Evolutionary conservation across 1,140 invertebrate species (phyloP), one percentile per base, ranked within the genome.

Genomic region (Drosophila eugracilis): DNA sequence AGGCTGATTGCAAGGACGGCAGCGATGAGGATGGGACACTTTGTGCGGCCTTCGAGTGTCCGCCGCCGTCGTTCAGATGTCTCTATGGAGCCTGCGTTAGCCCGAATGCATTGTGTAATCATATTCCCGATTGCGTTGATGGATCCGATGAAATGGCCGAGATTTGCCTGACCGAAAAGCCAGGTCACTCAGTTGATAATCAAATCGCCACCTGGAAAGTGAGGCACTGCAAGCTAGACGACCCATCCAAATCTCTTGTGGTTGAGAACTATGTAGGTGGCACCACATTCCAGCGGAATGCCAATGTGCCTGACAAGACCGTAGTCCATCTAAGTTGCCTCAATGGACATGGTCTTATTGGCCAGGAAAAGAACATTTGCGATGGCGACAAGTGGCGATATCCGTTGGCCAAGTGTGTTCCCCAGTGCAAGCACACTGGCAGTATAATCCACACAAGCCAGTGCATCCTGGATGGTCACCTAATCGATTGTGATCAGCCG

Each of bases 1-100:
- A 55, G 5, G 62, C 70, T 1, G 86, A 95, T 73, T 95, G 94
- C 78, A 5, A 69, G 0, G 92, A 94, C 77, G 90, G 92, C n/a
- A 93, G 30, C 30, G 30, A 32, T 10, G 30, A 32, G 4, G 30
- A 32, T 12, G 10, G 10, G 9, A 32, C 30, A 32, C 30, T 32
- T 4, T 32, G 30, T 12, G 12, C 30, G 30, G 30, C 30, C 3
- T 30, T 30, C 28, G 28, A 30, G 10, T 30, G 28, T 30, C 28
- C 28, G 28, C 28, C 28, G 9, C 28, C 28, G 28, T 7, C 28
- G 12, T 32, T 32, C 30, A 32, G 30, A 32, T 32, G 30, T 10
- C 10, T 32, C 10, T 32, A 32, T 12, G 30, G 30, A 1, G 30
- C 30, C 30, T 32, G 30, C 4, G 30, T 32, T 32, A 32, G 30